A percentile compares a stretch with the other conserved stretches of the same genome.
Evolutionary conservation across 2,888 invertebrate genomes (phyloP).

Genomic region (Trachelus troglodyta): DNA sequence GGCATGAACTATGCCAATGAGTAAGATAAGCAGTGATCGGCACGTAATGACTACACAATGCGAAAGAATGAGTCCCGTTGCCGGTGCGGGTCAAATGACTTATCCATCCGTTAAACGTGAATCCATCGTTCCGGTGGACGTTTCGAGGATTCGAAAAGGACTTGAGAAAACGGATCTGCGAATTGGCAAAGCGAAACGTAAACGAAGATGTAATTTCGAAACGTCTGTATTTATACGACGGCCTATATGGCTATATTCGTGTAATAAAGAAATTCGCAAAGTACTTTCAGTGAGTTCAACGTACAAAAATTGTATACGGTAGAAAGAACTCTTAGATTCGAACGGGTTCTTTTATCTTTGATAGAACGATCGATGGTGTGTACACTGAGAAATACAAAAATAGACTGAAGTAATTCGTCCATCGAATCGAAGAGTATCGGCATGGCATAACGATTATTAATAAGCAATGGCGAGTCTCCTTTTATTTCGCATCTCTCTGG

Average conservation of each 20-base stretch:
- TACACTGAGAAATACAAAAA: not conserved
- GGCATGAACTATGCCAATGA: not conserved
- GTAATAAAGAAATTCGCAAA: not conserved
- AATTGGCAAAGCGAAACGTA: not conserved
- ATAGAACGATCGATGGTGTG: not conserved
- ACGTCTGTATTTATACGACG: not conserved
- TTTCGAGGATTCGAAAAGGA: not conserved
- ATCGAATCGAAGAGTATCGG: not conserved
- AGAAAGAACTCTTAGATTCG: not conserved
- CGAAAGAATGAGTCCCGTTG: not conserved
- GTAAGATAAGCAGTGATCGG: not conserved
- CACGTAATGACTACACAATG: not conserved
- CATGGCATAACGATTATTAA: not conserved
- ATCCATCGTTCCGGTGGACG: not conserved
- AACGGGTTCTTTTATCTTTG: too few species aligned
- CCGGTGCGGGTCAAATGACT: not conserved
- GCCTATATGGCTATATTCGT: not conserved
- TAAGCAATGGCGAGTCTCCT: slow-evolving; percentile 32
- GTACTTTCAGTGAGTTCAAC: not conserved
- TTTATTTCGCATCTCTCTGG: slow-evolving; percentile 43
- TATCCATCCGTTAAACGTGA: not conserved
- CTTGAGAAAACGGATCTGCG: not conserved
- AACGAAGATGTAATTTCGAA: not conserved
- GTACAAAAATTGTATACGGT: not conserved
- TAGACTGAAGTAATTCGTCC: not conserved